phyloP scores from a whole-genome alignment of 2,797 vertebrate genomes.

The Danionella dracula region DNA sequence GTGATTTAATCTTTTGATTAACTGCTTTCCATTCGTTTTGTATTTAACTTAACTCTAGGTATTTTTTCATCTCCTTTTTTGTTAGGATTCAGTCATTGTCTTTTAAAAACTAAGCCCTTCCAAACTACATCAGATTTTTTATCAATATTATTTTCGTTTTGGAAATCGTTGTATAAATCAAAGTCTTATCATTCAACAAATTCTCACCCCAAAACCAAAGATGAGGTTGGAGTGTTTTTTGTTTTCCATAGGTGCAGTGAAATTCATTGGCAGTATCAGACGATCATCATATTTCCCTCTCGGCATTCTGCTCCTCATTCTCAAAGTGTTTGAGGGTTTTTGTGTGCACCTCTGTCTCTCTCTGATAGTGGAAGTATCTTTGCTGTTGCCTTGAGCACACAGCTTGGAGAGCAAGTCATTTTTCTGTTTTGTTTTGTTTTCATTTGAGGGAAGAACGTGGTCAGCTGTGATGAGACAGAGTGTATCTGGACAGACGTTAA shows the following conservation, averaged over 20 bases:
- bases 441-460: slow-evolving; percentile 21
- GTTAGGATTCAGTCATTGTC: too few relatives aligned
- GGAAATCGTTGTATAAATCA: too few relatives aligned
- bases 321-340: neutral
- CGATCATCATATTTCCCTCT: slow-evolving; percentile 33
- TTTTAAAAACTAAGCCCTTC: too few relatives aligned
- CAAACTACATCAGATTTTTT: too few relatives aligned
- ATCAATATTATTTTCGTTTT: too few relatives aligned
- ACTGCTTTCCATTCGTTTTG: too few relatives aligned
- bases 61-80: too few relatives aligned
- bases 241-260: neutral
- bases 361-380: slow-evolving; percentile 41
- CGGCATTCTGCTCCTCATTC: slow-evolving; percentile 22
- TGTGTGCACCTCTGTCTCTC: slow-evolving; percentile 31
- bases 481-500: slow-evolving; percentile 10
- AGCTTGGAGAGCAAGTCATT: slow-evolving; percentile 39
- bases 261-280: slow-evolving; percentile 25
- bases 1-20: too few relatives aligned
- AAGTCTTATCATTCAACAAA: too few relatives aligned
- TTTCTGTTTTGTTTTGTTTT: slow-evolving; percentile 35
- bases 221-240: slow-evolving; percentile 22
- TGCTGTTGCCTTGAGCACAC: slow-evolving; percentile 34
- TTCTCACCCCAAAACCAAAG: too few relatives aligned
- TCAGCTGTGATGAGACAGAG: slow-evolving; percentile 23
- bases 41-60: too few relatives aligned